Evolutionary conservation across 2,797 vertebrate genomes (phyloP).

Genomic region (Onychomys arenicola): DNA sequence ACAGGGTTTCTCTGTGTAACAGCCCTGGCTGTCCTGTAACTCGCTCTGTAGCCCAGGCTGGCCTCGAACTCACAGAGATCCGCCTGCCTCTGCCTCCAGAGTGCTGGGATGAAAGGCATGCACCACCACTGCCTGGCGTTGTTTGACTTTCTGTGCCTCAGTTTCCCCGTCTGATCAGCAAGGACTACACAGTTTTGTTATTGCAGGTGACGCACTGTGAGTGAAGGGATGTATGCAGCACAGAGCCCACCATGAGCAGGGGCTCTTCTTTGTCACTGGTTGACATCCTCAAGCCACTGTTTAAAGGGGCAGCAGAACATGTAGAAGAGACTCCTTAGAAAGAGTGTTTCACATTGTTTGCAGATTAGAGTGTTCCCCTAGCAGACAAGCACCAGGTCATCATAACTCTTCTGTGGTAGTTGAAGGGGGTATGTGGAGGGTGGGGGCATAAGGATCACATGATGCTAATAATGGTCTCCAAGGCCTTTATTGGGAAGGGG

Average conservation of each 20-base stretch:
- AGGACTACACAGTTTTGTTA: background rate
- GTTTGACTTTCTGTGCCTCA: background rate
- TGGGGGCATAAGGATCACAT: background rate
- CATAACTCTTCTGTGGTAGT: rapidly evolving
- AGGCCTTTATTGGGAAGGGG: constrained; percentile 87
- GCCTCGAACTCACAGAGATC: background rate
- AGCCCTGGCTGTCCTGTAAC: too few species aligned
- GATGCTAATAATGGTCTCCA: constrained; percentile 70
- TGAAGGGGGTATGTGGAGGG: background rate
- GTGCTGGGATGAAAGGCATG: background rate
- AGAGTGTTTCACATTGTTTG: background rate
- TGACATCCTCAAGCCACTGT: background rate
- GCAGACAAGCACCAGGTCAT: background rate
- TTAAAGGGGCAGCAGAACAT: background rate
- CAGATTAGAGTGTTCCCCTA: background rate
- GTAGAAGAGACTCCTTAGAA: background rate
- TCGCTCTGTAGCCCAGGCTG: background rate
- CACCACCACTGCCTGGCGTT: rapidly evolving
- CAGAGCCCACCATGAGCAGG: background rate
- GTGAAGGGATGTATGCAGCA: too few species aligned
- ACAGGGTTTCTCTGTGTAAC: too few species aligned
- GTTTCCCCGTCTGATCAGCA: background rate
- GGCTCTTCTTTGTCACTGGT: background rate
- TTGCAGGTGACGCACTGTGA: rapidly evolving
- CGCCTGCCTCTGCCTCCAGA: background rate